These are phyloP conservation scores for Lycodopsis pacificus DNA, from an alignment of 2,797 vertebrate species.

Conservation along the genomic window DNA sequence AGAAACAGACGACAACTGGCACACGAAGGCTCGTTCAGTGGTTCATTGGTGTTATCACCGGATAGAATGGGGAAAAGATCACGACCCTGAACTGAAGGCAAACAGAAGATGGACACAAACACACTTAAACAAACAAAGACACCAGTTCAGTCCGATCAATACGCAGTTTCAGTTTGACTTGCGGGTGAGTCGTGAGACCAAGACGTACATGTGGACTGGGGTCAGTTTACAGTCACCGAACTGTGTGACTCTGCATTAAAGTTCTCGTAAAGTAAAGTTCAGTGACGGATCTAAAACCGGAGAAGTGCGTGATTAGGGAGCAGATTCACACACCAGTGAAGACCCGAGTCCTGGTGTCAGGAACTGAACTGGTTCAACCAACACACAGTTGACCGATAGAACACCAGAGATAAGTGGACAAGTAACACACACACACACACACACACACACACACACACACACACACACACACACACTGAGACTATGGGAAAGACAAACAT, in stretches of 20 bases:
- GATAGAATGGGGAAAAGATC: constrained; percentile 30
- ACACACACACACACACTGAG: constrained; percentile 13
- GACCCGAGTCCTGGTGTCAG: background rate
- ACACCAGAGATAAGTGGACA: constrained; percentile 30
- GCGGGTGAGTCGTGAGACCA: constrained; percentile 5
- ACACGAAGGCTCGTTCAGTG: background rate
- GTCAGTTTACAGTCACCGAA: constrained; percentile 1
- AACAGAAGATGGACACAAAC: constrained; percentile 64
- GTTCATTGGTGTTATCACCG: constrained; percentile 13
- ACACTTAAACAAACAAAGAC: constrained; percentile 52
- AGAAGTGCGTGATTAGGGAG: background rate
- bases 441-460: background rate
- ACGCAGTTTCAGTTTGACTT: constrained; percentile 7
- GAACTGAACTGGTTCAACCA: background rate
- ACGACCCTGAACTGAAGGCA: constrained; percentile 66
- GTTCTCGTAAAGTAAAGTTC: too few species aligned
- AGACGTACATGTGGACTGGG: background rate
- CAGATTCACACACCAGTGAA: too few species aligned
- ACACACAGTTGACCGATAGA: constrained; percentile 28
- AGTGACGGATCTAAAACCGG: background rate
- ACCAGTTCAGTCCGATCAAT: constrained; percentile 37
- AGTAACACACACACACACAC: background rate
- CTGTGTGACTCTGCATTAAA: background rate
- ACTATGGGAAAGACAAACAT: constrained; percentile 45
- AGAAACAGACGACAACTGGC: background rate